Conservation (phyloP, 2,113 vertebrate species). For the Arothron firmamentum region DNA sequence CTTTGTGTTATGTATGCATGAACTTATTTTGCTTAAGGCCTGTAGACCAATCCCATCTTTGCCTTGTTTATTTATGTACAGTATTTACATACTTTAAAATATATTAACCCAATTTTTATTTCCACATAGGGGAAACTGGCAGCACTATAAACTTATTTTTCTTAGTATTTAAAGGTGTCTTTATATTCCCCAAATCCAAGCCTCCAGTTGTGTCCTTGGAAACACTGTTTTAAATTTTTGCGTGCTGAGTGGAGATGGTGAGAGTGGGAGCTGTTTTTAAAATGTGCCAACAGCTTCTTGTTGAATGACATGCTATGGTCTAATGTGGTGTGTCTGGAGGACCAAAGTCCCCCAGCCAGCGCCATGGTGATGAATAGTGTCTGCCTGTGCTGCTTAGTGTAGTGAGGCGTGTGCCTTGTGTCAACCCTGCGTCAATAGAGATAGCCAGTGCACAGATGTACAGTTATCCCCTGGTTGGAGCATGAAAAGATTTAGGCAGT, state of each 20-base stretch:
- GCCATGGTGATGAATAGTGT: constrained; percentile 56
- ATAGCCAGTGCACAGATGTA: background rate
- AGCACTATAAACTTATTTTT: too few relatives aligned
- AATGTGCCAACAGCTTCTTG: constrained; percentile 31
- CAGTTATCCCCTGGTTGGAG: constrained; percentile 1
- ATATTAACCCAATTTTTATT: too few relatives aligned
- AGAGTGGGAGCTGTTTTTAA: constrained; percentile 20
- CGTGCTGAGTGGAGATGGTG: constrained; percentile 8
- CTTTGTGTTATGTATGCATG: too few relatives aligned
- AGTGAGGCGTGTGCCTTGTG: constrained; percentile 50
- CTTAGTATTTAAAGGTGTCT: too few relatives aligned
- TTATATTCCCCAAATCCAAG: too few relatives aligned
- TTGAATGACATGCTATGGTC: constrained; percentile 28
- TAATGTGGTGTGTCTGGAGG: constrained; percentile 28
- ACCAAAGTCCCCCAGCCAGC: constrained; percentile 40
- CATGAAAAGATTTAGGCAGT: constrained; percentile 1
- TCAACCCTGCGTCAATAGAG: constrained; percentile 35
- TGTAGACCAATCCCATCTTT: background rate
- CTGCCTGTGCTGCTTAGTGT: constrained; percentile 37
- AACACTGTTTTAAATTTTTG: constrained; percentile 7
- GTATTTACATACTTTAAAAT: too few relatives aligned
- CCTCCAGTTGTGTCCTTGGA: background rate
- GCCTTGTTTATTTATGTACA: too few relatives aligned
- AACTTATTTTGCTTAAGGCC: too few relatives aligned
- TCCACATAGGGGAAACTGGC: too few relatives aligned